Base-by-base conservation (phyloP, 1,140 invertebrate genomes). In the Drosophila erecta region DNA sequence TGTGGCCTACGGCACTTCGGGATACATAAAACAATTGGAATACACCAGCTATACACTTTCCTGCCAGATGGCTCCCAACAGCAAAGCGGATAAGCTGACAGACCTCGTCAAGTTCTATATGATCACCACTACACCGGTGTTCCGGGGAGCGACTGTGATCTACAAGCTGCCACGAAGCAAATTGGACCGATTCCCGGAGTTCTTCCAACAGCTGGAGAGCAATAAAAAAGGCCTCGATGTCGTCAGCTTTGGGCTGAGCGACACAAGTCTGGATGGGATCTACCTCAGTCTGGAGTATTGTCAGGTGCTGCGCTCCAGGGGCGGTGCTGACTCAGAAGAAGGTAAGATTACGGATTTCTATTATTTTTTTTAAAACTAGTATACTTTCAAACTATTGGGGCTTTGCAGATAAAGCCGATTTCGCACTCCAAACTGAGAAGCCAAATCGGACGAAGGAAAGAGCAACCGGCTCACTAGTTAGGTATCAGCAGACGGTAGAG, bases 211-310 rank as follows among this genome's bases (percentile, higher is more conserved):
- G 4, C 15, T 81, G 10, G 70, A 72, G 17, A 1, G 15, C 6
- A 15, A 30, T 12, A 22, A 38, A 22, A 38, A 22, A 4, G 12
- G 5, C 15, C 30, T 62, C 4, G 20, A 76, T 51, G 5, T 51
- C 2, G 17, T 70, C 60, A 97, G 95, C 85, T 98, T 97, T 91
- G 97, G 97, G 0, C 95, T 98, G 1, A 97, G 96, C 12, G 97
- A 98, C 96, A 97, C 97, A 7, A 97, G 97, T 1, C 91, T 98
- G 35, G 97, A 98, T 92, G 97, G 98, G 91, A 96, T 97, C 17
- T 94, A 94, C 70, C 24, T 40, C n/a, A 37, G 22, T 2, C 14
- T 37, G 14, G 51, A 54, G 11, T n/a, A 49, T 10, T 22, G 37
- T 14, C 10, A 30, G 6, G 17, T 4, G 3, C 14, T 1, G 11